Evolutionary conservation across 2,888 invertebrate species (phyloP).

Genomic region (Pseudolycoriella hygida): DNA sequence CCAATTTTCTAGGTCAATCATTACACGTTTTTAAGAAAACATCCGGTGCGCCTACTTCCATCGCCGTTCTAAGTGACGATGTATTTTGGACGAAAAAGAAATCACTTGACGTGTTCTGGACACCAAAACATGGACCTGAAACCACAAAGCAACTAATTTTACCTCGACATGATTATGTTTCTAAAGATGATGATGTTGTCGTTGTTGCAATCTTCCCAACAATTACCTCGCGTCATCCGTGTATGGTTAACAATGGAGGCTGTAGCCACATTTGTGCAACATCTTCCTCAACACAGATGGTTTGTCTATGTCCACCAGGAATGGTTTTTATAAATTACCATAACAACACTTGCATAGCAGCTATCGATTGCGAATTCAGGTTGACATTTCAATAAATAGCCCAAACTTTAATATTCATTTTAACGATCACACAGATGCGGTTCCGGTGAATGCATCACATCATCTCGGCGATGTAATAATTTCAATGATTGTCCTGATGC

Average conservation of each 20-base stretch:
- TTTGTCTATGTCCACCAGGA: constrained; percentile 50
- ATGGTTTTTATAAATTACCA: constrained; percentile 31
- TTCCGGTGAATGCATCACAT: constrained; percentile 7
- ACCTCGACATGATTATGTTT: constrained; percentile 13
- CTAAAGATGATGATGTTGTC: constrained; percentile 10
- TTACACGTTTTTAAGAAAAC: too few species aligned
- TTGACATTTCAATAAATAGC: background rate
- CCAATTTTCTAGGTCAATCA: too few species aligned
- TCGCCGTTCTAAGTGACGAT: constrained; percentile 42
- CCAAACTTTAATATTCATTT: background rate
- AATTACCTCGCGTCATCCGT: constrained; percentile 31
- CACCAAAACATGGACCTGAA: constrained; percentile 30
- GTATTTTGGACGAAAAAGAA: constrained; percentile 50
- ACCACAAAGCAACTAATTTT: constrained; percentile 15
- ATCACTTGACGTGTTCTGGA: constrained; percentile 41
- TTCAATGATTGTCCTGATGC: constrained; percentile 32
- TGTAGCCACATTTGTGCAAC: constrained; percentile 62
- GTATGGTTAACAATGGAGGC: constrained; percentile 38
- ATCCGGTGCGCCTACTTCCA: constrained; percentile 30
- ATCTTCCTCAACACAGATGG: constrained; percentile 19
- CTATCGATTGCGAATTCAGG: constrained; percentile 32
- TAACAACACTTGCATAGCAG: constrained; percentile 37
- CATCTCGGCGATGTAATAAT: constrained; percentile 31
- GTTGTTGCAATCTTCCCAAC: constrained; percentile 8
- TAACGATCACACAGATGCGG: too few species aligned